Evolutionary conservation across 2,797 vertebrate genomes (phyloP).

Genomic region (Brotula barbata): DNA sequence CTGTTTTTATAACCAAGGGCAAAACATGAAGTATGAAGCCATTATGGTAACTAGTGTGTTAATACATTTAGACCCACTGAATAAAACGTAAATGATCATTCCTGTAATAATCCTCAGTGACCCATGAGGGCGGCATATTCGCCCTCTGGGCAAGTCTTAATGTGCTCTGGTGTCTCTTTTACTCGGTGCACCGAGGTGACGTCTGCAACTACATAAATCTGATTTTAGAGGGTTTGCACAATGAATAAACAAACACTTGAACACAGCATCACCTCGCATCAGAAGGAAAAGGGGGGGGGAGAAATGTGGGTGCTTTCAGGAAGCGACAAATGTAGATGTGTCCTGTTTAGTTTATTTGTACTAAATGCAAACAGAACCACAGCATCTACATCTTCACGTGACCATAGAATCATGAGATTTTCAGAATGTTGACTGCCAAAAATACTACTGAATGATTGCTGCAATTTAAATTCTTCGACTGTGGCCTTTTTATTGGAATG

Average conservation of each 20-base stretch:
- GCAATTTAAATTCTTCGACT: too few relatives aligned
- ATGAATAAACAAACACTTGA: constrained; percentile 63
- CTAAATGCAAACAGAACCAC: too few relatives aligned
- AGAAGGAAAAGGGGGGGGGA: constrained; percentile 34
- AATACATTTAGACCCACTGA: constrained; percentile 55
- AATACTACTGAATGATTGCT: too few relatives aligned
- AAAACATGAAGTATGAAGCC: constrained; percentile 49
- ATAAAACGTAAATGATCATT: constrained; percentile 67
- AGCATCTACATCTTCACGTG: too few relatives aligned
- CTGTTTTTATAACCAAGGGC: constrained; percentile 42
- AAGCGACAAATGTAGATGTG: neutral
- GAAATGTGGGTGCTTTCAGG: constrained; percentile 37
- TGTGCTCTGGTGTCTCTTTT: constrained; percentile 61
- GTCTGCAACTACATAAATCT: constrained; percentile 67
- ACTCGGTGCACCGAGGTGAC: constrained; percentile 65
- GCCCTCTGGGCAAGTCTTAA: constrained; percentile 56
- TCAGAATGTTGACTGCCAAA: too few relatives aligned
- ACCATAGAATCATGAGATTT: too few relatives aligned
- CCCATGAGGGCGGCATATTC: constrained; percentile 47
- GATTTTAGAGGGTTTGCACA: constrained; percentile 62
- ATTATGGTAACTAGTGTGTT: constrained; percentile 47
- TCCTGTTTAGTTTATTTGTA: too few relatives aligned
- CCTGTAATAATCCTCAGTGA: constrained; percentile 65
- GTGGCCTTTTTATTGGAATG: too few relatives aligned
- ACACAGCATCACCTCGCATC: constrained; percentile 62